Base-by-base conservation (phyloP, 2,113 vertebrate genomes). In the Colinus virginianus region DNA sequence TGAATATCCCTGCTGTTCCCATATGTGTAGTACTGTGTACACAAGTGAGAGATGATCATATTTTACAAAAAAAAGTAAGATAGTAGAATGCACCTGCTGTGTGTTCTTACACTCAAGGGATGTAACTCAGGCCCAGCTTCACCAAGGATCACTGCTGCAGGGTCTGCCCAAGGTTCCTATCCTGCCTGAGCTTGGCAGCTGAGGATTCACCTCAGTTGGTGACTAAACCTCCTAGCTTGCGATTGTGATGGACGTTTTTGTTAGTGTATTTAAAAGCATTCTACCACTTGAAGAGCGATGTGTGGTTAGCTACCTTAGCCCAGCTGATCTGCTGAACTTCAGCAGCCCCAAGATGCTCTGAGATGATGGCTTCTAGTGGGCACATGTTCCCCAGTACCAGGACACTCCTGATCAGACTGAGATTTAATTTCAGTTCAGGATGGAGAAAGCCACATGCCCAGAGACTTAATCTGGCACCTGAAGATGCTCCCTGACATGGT, bases 91-190 rank as follows among this genome's bases (percentile, higher is more conserved):
- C 7, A 26, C 38, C 62, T 42, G 40, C 26, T 7, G 5, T 38
- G 17, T 56, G 17, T 26, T 46, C 13, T 51, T 42, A 6, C 7
- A 6, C 20, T 68, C 28, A 26, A 23, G 0, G 13, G 32, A 68
- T 19, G 15, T 36, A 59, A 7, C 10, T 23, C 0, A 3, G 20
- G 23, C 53, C 8, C 9, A 1, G 2, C 6, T 19, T 19, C 55
- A 55, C 18, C 59, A 77, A 25, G 14, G 6, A 46, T 42, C 4
- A 19, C 43, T n/a, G n/a, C n/a, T 21, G 43, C 3, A 4, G 28
- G 43, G 26, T 63, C 58, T 77, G 9, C 20, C 56, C 46, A 71
- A 58, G 36, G 40, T 22, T 62, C 28, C 34, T 20, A 48, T 14
- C n/a, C 9, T 1, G 18, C 46, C 46, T 23, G 23, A 8, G 13